Percentiles rank a stretch among this genome's conserved stretches.
Conservation (phyloP, 2,888 invertebrate species). For the Conistra vaccinii region DNA sequence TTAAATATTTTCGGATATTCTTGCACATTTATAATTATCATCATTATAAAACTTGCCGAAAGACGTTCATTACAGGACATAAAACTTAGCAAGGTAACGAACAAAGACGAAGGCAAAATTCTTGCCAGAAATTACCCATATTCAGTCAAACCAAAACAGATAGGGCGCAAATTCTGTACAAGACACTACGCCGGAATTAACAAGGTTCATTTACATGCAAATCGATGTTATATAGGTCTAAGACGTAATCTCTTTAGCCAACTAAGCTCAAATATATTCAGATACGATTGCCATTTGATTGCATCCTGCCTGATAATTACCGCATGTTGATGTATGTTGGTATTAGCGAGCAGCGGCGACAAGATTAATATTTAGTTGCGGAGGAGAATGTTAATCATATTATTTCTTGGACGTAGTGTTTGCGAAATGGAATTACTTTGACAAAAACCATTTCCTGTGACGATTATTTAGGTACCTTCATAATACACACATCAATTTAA, state of each 20-base stretch:
- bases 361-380: conserved; percentile 41
- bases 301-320: conserved; percentile 61
- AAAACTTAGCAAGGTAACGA: background rate
- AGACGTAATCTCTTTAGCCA: conserved; percentile 68
- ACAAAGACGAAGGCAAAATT: background rate
- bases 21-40: background rate
- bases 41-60: background rate
- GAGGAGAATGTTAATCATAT: conserved; percentile 1
- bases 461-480: background rate
- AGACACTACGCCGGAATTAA: conserved; percentile 67
- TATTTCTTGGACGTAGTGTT: conserved; percentile 5
- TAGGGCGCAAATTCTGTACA: conserved; percentile 62
- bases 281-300: conserved; percentile 66
- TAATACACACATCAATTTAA: background rate
- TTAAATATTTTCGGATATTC: background rate
- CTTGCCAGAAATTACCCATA: background rate
- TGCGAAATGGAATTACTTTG: background rate
- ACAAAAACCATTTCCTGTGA: background rate
- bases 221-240: conserved; percentile 69
- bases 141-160: conserved; percentile 57
- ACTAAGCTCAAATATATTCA: conserved; percentile 68
- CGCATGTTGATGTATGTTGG: conserved; percentile 40
- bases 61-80: background rate
- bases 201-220: conserved; percentile 73
- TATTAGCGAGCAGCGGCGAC: conserved; percentile 23